Percentiles rank a stretch among this genome's conserved stretches.
Conservation (phyloP, 1,140 invertebrate species). For the Apolygus lucorum region DNA sequence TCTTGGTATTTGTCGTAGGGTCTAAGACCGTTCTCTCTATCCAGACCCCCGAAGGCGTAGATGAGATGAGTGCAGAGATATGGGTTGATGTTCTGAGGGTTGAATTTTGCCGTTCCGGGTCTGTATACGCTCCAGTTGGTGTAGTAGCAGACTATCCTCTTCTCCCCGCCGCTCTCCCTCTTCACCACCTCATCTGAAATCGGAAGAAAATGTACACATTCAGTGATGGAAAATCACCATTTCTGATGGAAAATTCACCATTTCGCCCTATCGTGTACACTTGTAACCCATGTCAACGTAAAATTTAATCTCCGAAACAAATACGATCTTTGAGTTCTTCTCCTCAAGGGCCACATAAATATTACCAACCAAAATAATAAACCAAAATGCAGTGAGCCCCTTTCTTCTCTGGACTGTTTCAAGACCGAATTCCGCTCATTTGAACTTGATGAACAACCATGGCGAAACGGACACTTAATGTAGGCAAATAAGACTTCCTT, state of each 20-base stretch:
- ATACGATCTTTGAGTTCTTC: too few relatives aligned
- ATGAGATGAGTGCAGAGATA: slow-evolving; percentile 91
- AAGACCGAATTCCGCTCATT: too few relatives aligned
- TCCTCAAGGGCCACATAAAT: too few relatives aligned
- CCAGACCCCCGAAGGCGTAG: slow-evolving; percentile 88
- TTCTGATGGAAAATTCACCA: neutral
- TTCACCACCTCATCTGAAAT: slow-evolving; percentile 21
- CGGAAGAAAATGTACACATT: neutral
- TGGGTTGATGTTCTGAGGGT: slow-evolving; percentile 90
- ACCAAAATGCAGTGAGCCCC: too few relatives aligned
- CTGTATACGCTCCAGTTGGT: slow-evolving; percentile 91
- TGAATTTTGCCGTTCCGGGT: slow-evolving; percentile 79
- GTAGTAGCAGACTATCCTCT: slow-evolving; percentile 81
- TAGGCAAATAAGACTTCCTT: too few relatives aligned
- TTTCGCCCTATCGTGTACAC: neutral
- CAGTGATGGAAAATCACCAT: neutral
- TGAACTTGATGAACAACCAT: too few relatives aligned
- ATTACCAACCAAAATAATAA: too few relatives aligned
- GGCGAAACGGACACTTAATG: too few relatives aligned
- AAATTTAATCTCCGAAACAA: too few relatives aligned
- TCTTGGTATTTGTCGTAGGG: slow-evolving; percentile 93
- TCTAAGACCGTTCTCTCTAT: slow-evolving; percentile 79
- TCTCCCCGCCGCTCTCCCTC: slow-evolving; percentile 39
- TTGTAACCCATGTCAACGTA: neutral
- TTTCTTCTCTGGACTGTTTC: too few relatives aligned